Evolutionary conservation across 30 jellyfish, hydroid and myxozoan species (phyloP), one percentile per base, ranked within the genome.

Genomic region (Sanderia malayensis): DNA sequence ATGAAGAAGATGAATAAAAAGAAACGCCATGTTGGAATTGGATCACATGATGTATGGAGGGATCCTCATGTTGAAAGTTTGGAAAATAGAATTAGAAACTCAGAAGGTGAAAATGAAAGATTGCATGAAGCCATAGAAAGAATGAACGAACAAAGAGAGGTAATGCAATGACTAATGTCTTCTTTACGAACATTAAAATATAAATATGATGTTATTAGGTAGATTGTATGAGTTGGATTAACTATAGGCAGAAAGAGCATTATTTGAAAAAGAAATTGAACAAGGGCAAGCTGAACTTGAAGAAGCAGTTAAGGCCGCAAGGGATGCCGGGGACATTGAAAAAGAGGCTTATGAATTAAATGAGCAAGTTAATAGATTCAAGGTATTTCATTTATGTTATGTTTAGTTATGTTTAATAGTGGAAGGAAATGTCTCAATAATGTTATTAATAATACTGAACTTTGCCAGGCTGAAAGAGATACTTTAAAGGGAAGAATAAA

Each of bases 311-410:
- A 72, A 20, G 17, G 60, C 83, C n/a, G 92, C 92, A 21, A 67
- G 92, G 27, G 73, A 28, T 30, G 92, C 92, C 8, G 92, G 92
- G 8, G 92, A 79, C 58, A 17, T 26, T 10, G 74, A 31, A 67
- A 79, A 70, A 34, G 92, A 79, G 46, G 92, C 92, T 32, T 24
- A 33, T 47, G 92, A 79, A 59, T 74, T 79, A 22, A 83, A 46
- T 33, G 28, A 37, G 27, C 92, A 79, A 37, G 65, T 79, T 46
- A 69, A 41, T 1, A 46, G 62, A 52, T 70, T 79, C 68, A 74
- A 79, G 92, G 92, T 79, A 0, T 9, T 70, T 24, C 20, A 55
- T n/a, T 4, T 55, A 6, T 55, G n/a, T n/a, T n/a, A n/a, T n/a
- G n/a, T n/a, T n/a, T n/a, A n/a, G n/a, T n/a, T n/a, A n/a, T n/a